A percentile compares a stretch with the other conserved stretches of the same genome.
Conservation (phyloP, 2,797 vertebrate genomes). For the Poeciliopsis paucimaculata region DNA sequence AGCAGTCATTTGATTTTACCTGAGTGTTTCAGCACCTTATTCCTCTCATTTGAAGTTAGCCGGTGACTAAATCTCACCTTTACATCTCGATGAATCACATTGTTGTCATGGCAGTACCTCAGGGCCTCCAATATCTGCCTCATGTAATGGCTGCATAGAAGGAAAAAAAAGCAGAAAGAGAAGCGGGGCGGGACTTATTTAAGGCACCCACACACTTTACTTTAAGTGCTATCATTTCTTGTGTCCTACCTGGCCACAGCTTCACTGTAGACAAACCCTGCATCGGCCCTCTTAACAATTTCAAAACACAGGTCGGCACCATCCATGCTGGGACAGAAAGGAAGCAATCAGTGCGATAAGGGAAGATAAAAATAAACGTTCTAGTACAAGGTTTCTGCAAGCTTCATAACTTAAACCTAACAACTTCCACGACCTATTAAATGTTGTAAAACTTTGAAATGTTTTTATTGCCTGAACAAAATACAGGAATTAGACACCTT, state of each 20-base stretch:
- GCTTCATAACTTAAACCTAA: neutral
- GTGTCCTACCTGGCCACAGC: slow-evolving; percentile 92
- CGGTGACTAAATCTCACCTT: slow-evolving; percentile 83
- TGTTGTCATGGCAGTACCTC: slow-evolving; percentile 97
- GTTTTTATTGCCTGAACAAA: neutral
- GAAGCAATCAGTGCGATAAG: neutral
- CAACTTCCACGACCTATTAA: neutral
- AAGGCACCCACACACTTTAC: neutral
- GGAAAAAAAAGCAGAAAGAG: slow-evolving; percentile 8
- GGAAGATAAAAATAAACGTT: neutral
- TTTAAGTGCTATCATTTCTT: neutral
- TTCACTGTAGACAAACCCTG: slow-evolving; percentile 99
- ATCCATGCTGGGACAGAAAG: slow-evolving; percentile 87
- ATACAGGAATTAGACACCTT: neutral
- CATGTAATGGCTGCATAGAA: slow-evolving; percentile 91
- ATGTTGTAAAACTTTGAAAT: neutral
- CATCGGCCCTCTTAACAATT: slow-evolving; percentile 97
- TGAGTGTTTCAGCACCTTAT: neutral
- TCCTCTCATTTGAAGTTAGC: neutral
- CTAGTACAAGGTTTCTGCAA: neutral
- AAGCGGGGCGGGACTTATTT: neutral
- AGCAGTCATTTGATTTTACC: neutral
- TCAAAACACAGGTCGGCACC: slow-evolving; percentile 98
- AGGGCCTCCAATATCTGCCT: slow-evolving; percentile 96
- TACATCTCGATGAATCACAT: slow-evolving; percentile 96